Evolutionary conservation across 2,797 vertebrate species (phyloP).

Genomic region (Tapirus indicus): DNA sequence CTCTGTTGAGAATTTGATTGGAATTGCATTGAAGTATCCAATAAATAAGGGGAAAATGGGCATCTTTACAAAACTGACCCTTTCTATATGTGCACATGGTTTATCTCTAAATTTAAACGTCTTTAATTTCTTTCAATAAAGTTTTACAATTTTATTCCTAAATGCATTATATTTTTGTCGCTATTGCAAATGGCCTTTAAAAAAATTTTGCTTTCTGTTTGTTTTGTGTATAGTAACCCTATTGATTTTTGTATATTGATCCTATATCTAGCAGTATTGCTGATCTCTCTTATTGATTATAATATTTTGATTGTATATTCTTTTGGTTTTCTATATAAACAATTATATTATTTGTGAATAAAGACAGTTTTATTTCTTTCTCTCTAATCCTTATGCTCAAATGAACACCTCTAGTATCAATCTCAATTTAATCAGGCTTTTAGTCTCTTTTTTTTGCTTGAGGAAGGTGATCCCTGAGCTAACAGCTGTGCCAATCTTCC

Average conservation of each 20-base stretch:
- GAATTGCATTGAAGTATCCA: neutral
- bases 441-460: too few relatives aligned
- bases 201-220: neutral
- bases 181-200: neutral
- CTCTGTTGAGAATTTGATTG: neutral
- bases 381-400: neutral
- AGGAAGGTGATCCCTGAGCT: too few relatives aligned
- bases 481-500: too few relatives aligned
- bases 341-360: neutral
- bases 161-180: neutral
- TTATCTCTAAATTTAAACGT: neutral
- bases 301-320: neutral
- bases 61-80: constrained; percentile 34
- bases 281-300: neutral
- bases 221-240: neutral
- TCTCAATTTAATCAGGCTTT: neutral
- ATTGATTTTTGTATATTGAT: neutral
- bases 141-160: neutral
- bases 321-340: neutral
- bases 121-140: constrained; percentile 11
- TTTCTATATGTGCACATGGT: neutral
- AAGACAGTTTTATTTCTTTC: neutral
- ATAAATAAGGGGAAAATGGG: neutral
- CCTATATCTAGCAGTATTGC: neutral
- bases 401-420: neutral